Conservation (phyloP, 2,797 vertebrate species). For the Linurgus olivaceus region DNA sequence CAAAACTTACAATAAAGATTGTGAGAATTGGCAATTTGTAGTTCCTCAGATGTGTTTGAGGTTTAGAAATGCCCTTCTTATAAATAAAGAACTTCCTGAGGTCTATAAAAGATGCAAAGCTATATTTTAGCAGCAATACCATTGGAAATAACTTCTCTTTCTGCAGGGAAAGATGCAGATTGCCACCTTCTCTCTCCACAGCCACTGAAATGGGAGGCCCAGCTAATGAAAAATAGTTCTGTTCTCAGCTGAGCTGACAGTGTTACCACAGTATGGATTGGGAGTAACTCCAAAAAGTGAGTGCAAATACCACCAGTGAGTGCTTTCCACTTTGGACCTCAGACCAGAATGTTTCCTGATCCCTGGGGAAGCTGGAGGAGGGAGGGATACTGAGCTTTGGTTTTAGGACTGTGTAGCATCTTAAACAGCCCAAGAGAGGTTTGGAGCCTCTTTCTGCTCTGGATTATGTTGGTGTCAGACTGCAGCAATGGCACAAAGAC, state of each 20-base stretch:
- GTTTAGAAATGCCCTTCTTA: not conserved
- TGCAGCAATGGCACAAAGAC: not conserved
- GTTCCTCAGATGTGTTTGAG: not conserved
- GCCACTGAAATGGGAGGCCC: not conserved
- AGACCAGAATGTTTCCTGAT: not conserved
- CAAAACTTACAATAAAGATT: not conserved
- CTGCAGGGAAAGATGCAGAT: not conserved
- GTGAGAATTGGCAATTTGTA: not conserved
- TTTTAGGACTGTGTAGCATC: not conserved
- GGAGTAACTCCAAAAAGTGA: conserved; percentile 6
- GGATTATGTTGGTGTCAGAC: not conserved
- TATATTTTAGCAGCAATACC: not conserved
- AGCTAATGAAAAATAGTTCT: not conserved
- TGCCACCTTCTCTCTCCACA: not conserved
- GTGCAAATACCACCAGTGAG: not conserved
- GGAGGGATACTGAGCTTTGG: not conserved
- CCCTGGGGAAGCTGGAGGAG: not conserved
- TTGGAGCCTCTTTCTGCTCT: not conserved
- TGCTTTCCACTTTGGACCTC: not conserved
- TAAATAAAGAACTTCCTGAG: not conserved
- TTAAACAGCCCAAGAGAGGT: not conserved
- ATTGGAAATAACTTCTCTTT: not conserved
- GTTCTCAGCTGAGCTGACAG: not conserved
- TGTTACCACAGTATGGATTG: not conserved
- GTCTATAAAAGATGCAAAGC: not conserved